These are phyloP conservation scores for Odontocolon sp. DNA, from an alignment of 2,888 invertebrate species.

Conservation along the genomic window DNA sequence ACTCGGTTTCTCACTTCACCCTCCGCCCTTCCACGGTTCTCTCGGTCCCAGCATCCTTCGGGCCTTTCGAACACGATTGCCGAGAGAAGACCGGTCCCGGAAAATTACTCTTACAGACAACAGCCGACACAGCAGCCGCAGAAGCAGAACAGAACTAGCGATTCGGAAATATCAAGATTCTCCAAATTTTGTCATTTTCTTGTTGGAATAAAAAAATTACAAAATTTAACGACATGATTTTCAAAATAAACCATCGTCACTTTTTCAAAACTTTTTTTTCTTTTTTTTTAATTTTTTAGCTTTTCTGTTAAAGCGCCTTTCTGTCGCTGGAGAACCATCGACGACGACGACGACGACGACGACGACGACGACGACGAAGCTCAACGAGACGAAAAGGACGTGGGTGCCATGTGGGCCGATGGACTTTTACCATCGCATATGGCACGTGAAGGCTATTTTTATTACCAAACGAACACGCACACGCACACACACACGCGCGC, in stretches of 20 bases:
- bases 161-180: slow-evolving; percentile 55
- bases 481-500: too few relatives aligned
- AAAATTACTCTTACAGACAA: slow-evolving; percentile 70
- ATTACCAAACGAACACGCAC: slow-evolving; percentile 61
- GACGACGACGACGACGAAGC: too few relatives aligned
- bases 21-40: slow-evolving; percentile 28
- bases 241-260: too few relatives aligned
- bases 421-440: slow-evolving; percentile 71
- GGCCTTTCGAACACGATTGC: slow-evolving; percentile 63
- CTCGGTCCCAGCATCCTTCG: slow-evolving; percentile 54
- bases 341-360: too few relatives aligned
- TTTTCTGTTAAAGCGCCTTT: too few relatives aligned
- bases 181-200: neutral
- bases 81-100: slow-evolving; percentile 71
- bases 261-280: too few relatives aligned
- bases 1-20: slow-evolving; percentile 21
- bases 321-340: too few relatives aligned
- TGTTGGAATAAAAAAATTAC: too few relatives aligned
- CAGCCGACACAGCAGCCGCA: slow-evolving; percentile 57
- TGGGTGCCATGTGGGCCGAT: slow-evolving; percentile 67
- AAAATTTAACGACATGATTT: slow-evolving; percentile 4
- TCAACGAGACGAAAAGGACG: too few relatives aligned
- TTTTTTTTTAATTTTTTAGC: too few relatives aligned
- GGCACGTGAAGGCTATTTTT: slow-evolving; percentile 72
- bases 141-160: slow-evolving; percentile 65